A percentile compares a stretch with the other conserved stretches of the same genome.
These are phyloP conservation scores for Oncorhynchus mykiss DNA, from an alignment of 2,113 vertebrate genomes.

Conservation along the genomic window DNA sequence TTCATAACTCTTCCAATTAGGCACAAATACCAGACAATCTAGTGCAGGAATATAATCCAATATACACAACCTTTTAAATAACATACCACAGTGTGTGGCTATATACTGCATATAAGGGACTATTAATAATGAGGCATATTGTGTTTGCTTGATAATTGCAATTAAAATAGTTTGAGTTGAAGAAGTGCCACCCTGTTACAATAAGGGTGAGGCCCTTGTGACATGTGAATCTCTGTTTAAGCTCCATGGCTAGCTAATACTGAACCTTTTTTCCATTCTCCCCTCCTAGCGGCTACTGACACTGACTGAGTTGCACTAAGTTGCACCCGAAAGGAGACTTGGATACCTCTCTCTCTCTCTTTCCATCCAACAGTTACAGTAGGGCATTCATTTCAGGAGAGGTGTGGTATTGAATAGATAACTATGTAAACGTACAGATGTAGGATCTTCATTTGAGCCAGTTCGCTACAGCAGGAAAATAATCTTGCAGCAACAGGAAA, in stretches of 20 bases:
- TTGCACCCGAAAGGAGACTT: neutral
- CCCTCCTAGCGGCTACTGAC: slow-evolving; percentile 2
- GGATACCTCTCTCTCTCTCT: neutral
- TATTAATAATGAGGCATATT: slow-evolving; percentile 6
- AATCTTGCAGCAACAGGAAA: no score
- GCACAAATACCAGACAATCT: slow-evolving; percentile 32
- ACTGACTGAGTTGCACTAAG: slow-evolving; percentile 1
- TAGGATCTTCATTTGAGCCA: no score
- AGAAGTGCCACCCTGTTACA: neutral
- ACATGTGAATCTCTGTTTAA: slow-evolving; percentile 16
- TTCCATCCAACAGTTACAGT: neutral
- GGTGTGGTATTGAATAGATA: neutral
- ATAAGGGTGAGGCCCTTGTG: neutral
- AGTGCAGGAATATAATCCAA: slow-evolving; percentile 19
- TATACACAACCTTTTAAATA: slow-evolving; percentile 21
- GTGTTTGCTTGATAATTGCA: slow-evolving; percentile 7
- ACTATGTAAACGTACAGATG: neutral
- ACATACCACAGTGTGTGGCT: slow-evolving; percentile 3
- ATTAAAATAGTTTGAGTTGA: slow-evolving; percentile 8
- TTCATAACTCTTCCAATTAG: slow-evolving; percentile 57
- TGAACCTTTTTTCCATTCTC: neutral
- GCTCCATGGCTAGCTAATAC: slow-evolving; percentile 9
- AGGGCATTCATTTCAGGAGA: neutral
- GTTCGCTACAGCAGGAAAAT: no score
- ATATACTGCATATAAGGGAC: neutral